phyloP scores from a whole-genome alignment of 2,797 vertebrate species.

The Caiman crocodilus region DNA sequence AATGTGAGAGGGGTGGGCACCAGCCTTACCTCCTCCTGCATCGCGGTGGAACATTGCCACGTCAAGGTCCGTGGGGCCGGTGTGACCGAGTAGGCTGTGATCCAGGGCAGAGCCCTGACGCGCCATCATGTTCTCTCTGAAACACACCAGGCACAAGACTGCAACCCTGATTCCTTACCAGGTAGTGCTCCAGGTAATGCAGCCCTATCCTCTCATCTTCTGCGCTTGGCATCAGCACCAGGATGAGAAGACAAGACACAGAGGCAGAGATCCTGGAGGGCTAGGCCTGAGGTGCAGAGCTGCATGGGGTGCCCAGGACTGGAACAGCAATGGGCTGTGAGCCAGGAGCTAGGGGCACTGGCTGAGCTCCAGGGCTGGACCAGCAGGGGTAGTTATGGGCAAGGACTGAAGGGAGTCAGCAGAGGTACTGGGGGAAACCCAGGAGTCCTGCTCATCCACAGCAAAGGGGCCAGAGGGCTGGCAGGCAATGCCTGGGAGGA shows the following conservation, averaged over 20 bases:
- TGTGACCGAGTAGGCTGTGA: slow-evolving; percentile 89
- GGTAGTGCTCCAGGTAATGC: neutral
- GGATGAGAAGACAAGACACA: neutral
- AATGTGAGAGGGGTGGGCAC: neutral
- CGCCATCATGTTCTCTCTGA: slow-evolving; percentile 91
- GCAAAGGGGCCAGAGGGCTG: neutral
- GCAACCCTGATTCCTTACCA: neutral
- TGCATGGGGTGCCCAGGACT: no score
- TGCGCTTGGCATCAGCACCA: neutral
- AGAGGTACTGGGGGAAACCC: neutral
- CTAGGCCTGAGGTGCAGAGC: no score
- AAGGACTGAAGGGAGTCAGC: neutral
- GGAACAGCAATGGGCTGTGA: neutral
- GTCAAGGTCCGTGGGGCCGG: slow-evolving; percentile 95
- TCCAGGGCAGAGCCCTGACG: slow-evolving; percentile 90
- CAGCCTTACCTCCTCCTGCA: slow-evolving; percentile 87
- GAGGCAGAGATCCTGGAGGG: neutral
- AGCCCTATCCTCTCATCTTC: neutral
- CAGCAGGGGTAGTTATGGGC: no score
- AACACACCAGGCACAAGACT: neutral
- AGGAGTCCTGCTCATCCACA: neutral
- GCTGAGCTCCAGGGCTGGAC: neutral
- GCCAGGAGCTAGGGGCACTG: neutral
- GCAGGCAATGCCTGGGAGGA: no score
- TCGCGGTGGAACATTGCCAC: slow-evolving; percentile 98